Base-by-base conservation (phyloP, 1,140 invertebrate genomes). In the Brachionus manjavacas region DNA sequence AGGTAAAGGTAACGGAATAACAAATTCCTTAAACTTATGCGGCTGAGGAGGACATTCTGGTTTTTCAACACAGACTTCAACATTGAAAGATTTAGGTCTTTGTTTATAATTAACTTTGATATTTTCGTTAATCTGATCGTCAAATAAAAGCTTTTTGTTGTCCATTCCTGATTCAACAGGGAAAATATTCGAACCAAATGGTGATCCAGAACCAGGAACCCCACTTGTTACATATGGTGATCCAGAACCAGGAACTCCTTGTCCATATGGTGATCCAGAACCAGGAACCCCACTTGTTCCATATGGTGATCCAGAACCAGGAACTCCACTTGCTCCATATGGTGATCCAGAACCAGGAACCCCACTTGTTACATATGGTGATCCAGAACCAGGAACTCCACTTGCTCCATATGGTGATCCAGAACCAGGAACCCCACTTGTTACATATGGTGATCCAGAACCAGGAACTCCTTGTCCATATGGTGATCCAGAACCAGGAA, bases 1-100 rank as follows among this genome's bases (percentile, higher is more conserved):
- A n/a, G 72, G 72, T n/a, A 76, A 49, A 9, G 72, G 72, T 25
- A 76, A 49, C 4, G 72, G 72, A 35, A 76, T 76, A 49, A 76
- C 72, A 76, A 49, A 25, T 16, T 76, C 72, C 23, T 16, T 76
- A 25, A 76, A 12, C 49, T 76, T 76, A 14, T 46, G n/a, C 20
- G 41, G 72, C 25, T 20, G 12, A 8, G 16, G 16, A 60, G 52
- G 52, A 9, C 16, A 16, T 76, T 76, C n/a, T 12, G 72, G 39
- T 28, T 76, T 76, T 76, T 76, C 43, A 7, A 72, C 68, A 20
- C 14, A 39, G 8, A 76, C 72, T 28, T 76, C 72, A 76, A 76
- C 72, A 49, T 76, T 76, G 8, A 49, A 76, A 11, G 11, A 12
- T 46, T 76, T 72, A 41, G 68, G 68, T 16, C 41, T 72, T 20